phyloP scores from a whole-genome alignment of 1,140 invertebrate genomes.

The Drosophila erecta region DNA sequence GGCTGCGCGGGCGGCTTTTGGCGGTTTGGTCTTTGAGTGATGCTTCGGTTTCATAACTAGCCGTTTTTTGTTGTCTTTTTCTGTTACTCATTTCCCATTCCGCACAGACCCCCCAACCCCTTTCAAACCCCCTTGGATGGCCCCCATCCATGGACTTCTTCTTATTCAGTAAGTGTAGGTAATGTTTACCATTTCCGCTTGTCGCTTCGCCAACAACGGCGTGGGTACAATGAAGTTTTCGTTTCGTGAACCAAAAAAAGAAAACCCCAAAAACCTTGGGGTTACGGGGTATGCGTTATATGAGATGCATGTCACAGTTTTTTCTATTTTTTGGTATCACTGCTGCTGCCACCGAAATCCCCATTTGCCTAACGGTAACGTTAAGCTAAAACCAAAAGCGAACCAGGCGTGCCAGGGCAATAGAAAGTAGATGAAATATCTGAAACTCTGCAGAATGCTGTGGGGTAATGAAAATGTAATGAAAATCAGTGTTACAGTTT shows the following conservation, averaged over 20 bases:
- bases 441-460: neutral
- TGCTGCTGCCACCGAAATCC: conserved; percentile 61
- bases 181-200: conserved; percentile 83
- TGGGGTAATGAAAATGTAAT: neutral
- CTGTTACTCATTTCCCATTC: conserved; percentile 61
- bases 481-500: neutral
- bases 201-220: conserved; percentile 68
- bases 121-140: neutral
- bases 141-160: conserved; percentile 18
- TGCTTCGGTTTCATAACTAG: conserved; percentile 82
- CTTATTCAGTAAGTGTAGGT: conserved; percentile 72
- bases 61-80: conserved; percentile 54
- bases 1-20: conserved; percentile 71
- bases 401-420: conserved; percentile 22
- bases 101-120: conserved; percentile 2
- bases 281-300: conserved; percentile 62
- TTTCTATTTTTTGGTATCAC: conserved; percentile 27
- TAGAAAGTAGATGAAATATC: conserved; percentile 8
- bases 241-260: conserved; percentile 47
- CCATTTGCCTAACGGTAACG: conserved; percentile 73
- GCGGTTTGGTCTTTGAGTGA: conserved; percentile 74
- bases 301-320: conserved; percentile 78
- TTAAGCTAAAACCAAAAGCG: conserved; percentile 11
- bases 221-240: conserved; percentile 77
- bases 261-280: neutral